Conservation (phyloP, 2,797 vertebrate species). For the Hoplostethus mediterraneus region DNA sequence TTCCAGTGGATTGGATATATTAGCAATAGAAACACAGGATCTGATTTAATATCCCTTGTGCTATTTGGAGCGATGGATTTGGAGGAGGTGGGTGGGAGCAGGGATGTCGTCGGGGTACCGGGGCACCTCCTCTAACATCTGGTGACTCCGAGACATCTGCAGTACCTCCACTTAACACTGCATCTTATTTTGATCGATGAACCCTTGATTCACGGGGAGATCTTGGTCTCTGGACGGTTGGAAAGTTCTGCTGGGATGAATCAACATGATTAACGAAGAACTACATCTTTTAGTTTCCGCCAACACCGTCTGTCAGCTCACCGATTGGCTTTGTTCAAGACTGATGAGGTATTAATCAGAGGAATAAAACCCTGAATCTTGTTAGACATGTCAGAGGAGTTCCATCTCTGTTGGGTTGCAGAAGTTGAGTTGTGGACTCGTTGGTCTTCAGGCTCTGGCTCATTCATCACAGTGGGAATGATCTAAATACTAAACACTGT, state of each 20-base stretch:
- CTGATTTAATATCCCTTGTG: constrained; percentile 44
- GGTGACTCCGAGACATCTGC: constrained; percentile 16
- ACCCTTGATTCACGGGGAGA: not conserved
- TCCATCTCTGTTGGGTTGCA: not conserved
- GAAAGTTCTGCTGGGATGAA: constrained; percentile 26
- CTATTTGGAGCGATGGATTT: constrained; percentile 36
- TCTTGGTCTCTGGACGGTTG: not conserved
- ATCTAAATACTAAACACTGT: not conserved
- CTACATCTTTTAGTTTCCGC: constrained; percentile 56
- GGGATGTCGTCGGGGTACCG: constrained; percentile 47
- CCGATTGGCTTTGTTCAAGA: constrained; percentile 21
- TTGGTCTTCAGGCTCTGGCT: not conserved
- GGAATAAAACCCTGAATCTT: too few species aligned
- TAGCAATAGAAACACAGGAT: constrained; percentile 12
- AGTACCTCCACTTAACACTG: constrained; percentile 13
- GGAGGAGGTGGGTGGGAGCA: constrained; percentile 47
- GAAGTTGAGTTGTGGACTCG: constrained; percentile 8
- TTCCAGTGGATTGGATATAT: constrained; percentile 21
- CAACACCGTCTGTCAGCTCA: constrained; percentile 45
- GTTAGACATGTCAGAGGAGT: constrained; percentile 3
- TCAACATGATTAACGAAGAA: constrained; percentile 33
- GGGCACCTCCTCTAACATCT: constrained; percentile 26
- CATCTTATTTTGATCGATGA: constrained; percentile 24
- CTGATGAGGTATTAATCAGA: constrained; percentile 16
- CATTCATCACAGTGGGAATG: not conserved